A percentile compares a stretch with the other conserved stretches of the same genome.
Evolutionary conservation across 1,140 invertebrate species (phyloP).

Genomic region (Carcinoscorpius rotundicauda): DNA sequence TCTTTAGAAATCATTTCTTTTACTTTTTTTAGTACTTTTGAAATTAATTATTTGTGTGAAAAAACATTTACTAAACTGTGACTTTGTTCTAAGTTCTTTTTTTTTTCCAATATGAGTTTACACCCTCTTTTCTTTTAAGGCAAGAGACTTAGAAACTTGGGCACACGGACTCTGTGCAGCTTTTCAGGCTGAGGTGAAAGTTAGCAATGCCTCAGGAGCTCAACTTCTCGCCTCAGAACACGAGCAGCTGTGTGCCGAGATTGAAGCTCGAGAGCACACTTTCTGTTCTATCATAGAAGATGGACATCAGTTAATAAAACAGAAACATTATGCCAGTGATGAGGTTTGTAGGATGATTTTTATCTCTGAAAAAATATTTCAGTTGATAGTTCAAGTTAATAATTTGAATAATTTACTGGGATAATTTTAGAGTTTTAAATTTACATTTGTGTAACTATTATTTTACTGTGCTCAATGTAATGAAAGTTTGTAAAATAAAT

Average conservation of each 20-base stretch:
- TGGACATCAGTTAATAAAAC: conserved; percentile 70
- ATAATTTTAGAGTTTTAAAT: not conserved
- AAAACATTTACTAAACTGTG: no score
- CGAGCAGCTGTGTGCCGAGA: conserved; percentile 81
- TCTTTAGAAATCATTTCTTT: not conserved
- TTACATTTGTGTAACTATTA: no score
- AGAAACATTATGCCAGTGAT: conserved; percentile 57
- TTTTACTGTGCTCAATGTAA: no score
- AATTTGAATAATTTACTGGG: conserved; percentile 1
- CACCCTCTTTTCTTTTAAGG: conserved; percentile 36
- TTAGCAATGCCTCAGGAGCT: conserved; percentile 70
- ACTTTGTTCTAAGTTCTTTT: no score
- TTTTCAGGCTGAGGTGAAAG: conserved; percentile 67
- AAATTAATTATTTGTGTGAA: no score
- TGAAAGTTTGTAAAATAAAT: conserved; percentile 8
- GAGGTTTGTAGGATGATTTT: conserved; percentile 9
- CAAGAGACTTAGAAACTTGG: conserved; percentile 82
- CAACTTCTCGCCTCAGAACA: conserved; percentile 79
- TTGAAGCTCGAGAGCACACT: conserved; percentile 80
- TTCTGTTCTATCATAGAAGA: conserved; percentile 65
- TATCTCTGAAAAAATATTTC: no score
- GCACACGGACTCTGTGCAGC: conserved; percentile 59
- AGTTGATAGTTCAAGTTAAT: not conserved
- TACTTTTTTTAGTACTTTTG: no score
- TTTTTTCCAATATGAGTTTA: no score